Evolutionary conservation across 2,797 vertebrate species (phyloP), one percentile per base, ranked within the genome.

Genomic region (Peromyscus melanophrys): DNA sequence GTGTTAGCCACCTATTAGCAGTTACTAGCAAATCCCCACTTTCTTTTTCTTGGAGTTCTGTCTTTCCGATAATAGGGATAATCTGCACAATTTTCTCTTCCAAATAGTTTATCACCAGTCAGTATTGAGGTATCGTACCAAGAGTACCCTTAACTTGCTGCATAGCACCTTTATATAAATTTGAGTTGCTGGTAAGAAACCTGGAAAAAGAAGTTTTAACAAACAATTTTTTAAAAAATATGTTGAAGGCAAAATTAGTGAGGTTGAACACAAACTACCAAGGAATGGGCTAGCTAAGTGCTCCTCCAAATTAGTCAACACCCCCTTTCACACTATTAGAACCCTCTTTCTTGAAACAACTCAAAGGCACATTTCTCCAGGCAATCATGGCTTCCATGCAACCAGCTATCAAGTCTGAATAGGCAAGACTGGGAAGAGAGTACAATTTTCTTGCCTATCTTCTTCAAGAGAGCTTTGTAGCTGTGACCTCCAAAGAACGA

Each of bases 51-150:
- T 57, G 55, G 55, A 92, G 55, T 82, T 92, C 78, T 49, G 14
- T 77, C 77, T 94, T 95, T 89, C 90, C 19, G 85, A 94, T 97
- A 96, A 80, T 76, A 61, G 63, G 31, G 61, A 92, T 34, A 87
- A 86, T 87, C 55, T 49, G 27, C 8, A 69, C 57, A 37, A 86
- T 65, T 82, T 96, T 89, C 43, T 84, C 81, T 46, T 95, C 52
- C 80, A 96, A 95, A 65, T 61, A 96, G 12, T 80, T 17, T 57
- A 90, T 40, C n/a, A 92, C 71, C 52, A 95, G 63, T 46, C 86
- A 96, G 40, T 89, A 92, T 9, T 31, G 10, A 82, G 61, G 78
- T 73, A 31, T 69, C 34, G 0, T 23, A 87, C 52, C 69, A 34
- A 46, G 19, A 84, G 21, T 57, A 91, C 59, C 59, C 73, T 92